Evolutionary conservation across 2,113 vertebrate species (phyloP).

Genomic region (Odocoileus hemionus): DNA sequence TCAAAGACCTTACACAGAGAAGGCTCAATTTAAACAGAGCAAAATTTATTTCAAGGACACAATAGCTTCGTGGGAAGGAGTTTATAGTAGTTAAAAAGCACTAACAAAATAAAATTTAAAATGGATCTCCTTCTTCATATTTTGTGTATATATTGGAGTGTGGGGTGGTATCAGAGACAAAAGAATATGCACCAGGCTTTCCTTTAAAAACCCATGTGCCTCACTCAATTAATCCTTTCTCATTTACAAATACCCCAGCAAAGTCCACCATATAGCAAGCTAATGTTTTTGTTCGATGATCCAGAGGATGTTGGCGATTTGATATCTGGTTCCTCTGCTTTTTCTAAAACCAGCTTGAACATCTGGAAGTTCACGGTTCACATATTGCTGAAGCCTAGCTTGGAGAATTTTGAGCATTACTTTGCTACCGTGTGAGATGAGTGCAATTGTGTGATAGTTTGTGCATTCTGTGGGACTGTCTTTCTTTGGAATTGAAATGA

Average conservation of each 20-base stretch:
- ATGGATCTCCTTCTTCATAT: neutral
- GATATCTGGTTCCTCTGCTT: no score
- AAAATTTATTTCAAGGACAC: neutral
- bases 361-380: no score
- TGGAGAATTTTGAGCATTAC: no score
- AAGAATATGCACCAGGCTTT: neutral
- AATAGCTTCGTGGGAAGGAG: neutral
- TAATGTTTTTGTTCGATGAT: neutral
- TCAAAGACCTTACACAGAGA: neutral
- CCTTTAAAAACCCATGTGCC: neutral
- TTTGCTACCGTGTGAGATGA: no score
- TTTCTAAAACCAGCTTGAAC: no score
- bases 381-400: no score
- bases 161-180: neutral
- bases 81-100: neutral
- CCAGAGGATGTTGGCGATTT: no score
- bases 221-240: neutral
- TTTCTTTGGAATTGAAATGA: no score
- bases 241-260: neutral
- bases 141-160: neutral
- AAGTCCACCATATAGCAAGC: neutral
- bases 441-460: no score
- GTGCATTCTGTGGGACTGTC: no score
- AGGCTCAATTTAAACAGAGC: neutral
- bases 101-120: neutral